phyloP scores from a whole-genome alignment of 2,888 invertebrate genomes.

The Chelonus formosanus region DNA sequence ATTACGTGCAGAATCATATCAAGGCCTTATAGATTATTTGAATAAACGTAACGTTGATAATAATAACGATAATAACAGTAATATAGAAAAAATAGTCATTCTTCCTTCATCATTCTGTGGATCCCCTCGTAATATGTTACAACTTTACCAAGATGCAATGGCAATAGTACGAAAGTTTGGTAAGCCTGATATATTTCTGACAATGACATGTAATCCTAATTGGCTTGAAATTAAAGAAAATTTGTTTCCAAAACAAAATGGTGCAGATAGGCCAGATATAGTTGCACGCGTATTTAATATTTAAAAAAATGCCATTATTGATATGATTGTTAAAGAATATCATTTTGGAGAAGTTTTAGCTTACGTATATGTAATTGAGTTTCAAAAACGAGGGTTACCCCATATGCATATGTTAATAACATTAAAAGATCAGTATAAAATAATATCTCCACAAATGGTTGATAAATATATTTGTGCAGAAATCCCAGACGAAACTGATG shows the following conservation, averaged over 20 bases:
- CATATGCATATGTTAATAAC: constrained; percentile 41
- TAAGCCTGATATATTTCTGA: constrained; percentile 31
- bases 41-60: constrained; percentile 2
- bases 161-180: constrained; percentile 21
- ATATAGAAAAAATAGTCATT: too few species aligned
- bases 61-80: too few species aligned
- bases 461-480: constrained; percentile 48
- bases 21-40: constrained; percentile 2
- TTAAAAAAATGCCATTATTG: constrained; percentile 28
- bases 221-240: too few species aligned
- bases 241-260: too few species aligned
- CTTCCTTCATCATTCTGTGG: too few species aligned
- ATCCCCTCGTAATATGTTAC: too few species aligned
- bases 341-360: constrained; percentile 37
- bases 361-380: constrained; percentile 37
- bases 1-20: constrained; percentile 9
- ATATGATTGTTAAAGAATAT: constrained; percentile 29
- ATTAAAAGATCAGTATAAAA: constrained; percentile 36
- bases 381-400: constrained; percentile 41
- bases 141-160: constrained; percentile 1
- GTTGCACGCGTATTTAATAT: constrained; percentile 33
- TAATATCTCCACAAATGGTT: constrained; percentile 38
- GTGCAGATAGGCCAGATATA: constrained; percentile 38
- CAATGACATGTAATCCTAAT: constrained; percentile 54
- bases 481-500: constrained; percentile 48